These are phyloP conservation scores for Junonia oenone DNA, from an alignment of 2,888 invertebrate genomes.

Conservation along the genomic window DNA sequence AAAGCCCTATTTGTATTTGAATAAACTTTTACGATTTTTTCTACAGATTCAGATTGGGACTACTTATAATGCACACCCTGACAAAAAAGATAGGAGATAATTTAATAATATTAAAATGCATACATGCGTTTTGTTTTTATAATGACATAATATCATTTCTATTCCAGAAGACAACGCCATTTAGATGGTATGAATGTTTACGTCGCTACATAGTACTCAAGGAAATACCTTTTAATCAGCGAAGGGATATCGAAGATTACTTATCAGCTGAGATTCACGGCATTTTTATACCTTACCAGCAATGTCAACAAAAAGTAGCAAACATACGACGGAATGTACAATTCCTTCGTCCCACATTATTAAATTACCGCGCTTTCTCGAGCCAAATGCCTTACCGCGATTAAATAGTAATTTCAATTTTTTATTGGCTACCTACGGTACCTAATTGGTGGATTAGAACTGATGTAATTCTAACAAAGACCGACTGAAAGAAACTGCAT, in stretches of 20 bases:
- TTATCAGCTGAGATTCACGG: background rate
- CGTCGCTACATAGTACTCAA: background rate
- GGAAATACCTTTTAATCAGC: background rate
- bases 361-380: conserved; percentile 1
- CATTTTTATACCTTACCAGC: background rate
- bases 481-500: too few species aligned
- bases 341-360: background rate
- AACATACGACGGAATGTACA: background rate
- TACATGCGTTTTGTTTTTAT: too few species aligned
- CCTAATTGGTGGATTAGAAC: background rate
- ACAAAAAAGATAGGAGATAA: too few species aligned
- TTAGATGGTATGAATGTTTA: too few species aligned
- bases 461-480: too few species aligned
- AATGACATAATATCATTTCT: too few species aligned
- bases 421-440: conserved; percentile 1
- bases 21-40: too few species aligned
- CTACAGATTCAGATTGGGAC: too few species aligned
- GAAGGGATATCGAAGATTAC: background rate
- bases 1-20: too few species aligned
- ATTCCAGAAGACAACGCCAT: too few species aligned
- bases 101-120: too few species aligned
- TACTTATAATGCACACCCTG: too few species aligned
- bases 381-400: background rate
- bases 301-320: background rate
- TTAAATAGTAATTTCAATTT: background rate